These are phyloP conservation scores for Scortum barcoo DNA, from an alignment of 2,113 vertebrate species.

Conservation along the genomic window DNA sequence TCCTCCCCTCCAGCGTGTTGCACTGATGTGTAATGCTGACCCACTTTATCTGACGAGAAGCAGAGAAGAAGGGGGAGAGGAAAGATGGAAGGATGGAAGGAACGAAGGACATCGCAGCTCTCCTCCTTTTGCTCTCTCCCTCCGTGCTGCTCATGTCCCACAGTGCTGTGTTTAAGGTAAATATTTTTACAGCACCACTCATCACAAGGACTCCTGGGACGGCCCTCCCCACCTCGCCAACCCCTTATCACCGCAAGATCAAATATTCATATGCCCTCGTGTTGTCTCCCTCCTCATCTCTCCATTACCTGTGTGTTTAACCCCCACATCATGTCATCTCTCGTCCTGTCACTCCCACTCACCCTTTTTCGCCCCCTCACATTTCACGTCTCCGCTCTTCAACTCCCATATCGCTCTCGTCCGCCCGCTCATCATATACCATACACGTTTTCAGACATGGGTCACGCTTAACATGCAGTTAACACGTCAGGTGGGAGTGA, in stretches of 20 bases:
- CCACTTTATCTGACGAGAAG: slow-evolving; percentile 72
- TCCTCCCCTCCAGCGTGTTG: slow-evolving; percentile 36
- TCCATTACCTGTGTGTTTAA: slow-evolving; percentile 54
- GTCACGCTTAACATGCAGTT: slow-evolving; percentile 25
- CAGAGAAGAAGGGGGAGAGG: slow-evolving; percentile 29
- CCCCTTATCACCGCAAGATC: slow-evolving; percentile 45
- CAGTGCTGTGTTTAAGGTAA: slow-evolving; percentile 71
- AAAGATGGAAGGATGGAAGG: slow-evolving; percentile 27
- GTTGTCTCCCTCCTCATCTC: slow-evolving; percentile 33
- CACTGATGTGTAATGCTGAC: slow-evolving; percentile 73
- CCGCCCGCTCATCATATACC: neutral
- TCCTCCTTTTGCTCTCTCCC: slow-evolving; percentile 16
- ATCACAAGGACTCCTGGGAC: slow-evolving; percentile 67
- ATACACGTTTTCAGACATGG: neutral
- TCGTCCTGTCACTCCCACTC: slow-evolving; percentile 46
- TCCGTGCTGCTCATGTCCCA: slow-evolving; percentile 47
- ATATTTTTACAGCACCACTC: slow-evolving; percentile 77
- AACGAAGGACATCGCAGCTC: slow-evolving; percentile 10
- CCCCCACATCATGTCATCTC: slow-evolving; percentile 51
- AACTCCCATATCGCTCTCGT: neutral
- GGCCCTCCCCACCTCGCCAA: neutral
- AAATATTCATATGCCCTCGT: slow-evolving; percentile 71
- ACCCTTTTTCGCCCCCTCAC: neutral
- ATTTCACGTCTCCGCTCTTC: slow-evolving; percentile 8
- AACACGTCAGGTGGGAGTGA: slow-evolving; percentile 21